Base-by-base conservation (phyloP, 1,140 invertebrate genomes). In the Ditylenchus dipsaci region DNA sequence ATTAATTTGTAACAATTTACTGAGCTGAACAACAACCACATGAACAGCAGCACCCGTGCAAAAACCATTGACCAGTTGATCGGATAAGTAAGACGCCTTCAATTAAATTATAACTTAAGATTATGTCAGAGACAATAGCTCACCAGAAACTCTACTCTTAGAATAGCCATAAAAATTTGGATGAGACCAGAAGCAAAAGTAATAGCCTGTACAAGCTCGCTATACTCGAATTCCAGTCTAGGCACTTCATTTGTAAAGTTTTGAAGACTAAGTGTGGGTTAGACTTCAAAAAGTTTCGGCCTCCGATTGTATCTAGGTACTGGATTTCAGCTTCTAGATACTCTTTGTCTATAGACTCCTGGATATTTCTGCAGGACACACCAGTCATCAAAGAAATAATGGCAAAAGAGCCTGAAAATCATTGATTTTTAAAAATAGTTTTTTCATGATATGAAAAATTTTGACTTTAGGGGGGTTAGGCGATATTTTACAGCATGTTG, bases 1-100 rank as follows among this genome's bases (percentile, higher is more conserved):
- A 43, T 64, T 15, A 19, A 76, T 49, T 59, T 75, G 47, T 15
- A 76, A n/a, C 38, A 76, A 57, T 47, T 78, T 70, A 15, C 60
- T 60, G 1, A 78, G 49, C 57, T 76, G 75, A 47, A 75, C 73
- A 27, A 76, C 75, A 33, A 76, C 61, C 21, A 76, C 75, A 58
- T 76, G 75, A 0, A 76, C 63, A 13, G 75, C 75, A 33, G 75
- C 75, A 26, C 57, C 74, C 21, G 75, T 69, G 29, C 58, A 63
- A 42, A 77, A 75, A 17, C 74, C 74, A 38, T 29, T 64, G 19
- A 75, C 75, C n/a, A 76, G 61, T 65, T 76, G 75, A 68, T 76
- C 75, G 11, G 76, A 78, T 30, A 76, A 60, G 58, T 76, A 76
- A 11, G 75, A 68, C n/a, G 75, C 73, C 23, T 53, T 21, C 3